These are phyloP conservation scores for Colius striatus DNA, from an alignment of 2,113 vertebrate genomes.

Conservation along the genomic window DNA sequence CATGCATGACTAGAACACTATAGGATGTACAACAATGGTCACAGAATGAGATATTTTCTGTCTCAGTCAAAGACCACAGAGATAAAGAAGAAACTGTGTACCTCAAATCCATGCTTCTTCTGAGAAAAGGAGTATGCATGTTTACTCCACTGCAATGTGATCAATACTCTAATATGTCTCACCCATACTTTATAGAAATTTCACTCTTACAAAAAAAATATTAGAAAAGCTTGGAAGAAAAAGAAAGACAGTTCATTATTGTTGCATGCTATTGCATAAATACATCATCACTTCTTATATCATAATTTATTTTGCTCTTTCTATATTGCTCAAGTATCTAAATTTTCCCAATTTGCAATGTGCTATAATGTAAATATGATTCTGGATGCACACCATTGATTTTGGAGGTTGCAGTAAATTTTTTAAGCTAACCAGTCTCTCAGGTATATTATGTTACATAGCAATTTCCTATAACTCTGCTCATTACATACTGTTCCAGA, in stretches of 20 bases:
- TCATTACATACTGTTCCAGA: neutral
- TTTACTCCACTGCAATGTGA: accelerated
- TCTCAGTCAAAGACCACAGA: neutral
- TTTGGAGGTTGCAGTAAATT: neutral
- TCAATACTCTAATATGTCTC: neutral
- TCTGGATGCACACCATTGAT: neutral
- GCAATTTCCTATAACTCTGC: neutral
- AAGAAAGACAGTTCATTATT: neutral
- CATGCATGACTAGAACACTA: neutral
- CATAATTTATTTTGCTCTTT: neutral
- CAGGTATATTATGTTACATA: neutral
- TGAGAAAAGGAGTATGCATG: neutral
- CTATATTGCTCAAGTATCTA: neutral
- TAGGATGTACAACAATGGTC: no score
- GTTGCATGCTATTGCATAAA: neutral
- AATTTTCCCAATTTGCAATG: neutral
- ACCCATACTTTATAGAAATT: neutral
- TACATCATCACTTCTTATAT: neutral
- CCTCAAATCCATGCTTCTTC: neutral
- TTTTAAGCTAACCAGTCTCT: neutral
- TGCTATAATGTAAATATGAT: neutral
- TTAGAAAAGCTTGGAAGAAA: neutral
- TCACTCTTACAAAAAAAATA: neutral
- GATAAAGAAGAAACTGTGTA: neutral
- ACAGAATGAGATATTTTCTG: neutral